These are phyloP conservation scores for Solea senegalensis DNA, from an alignment of 2,113 vertebrate genomes.

Conservation along the genomic window DNA sequence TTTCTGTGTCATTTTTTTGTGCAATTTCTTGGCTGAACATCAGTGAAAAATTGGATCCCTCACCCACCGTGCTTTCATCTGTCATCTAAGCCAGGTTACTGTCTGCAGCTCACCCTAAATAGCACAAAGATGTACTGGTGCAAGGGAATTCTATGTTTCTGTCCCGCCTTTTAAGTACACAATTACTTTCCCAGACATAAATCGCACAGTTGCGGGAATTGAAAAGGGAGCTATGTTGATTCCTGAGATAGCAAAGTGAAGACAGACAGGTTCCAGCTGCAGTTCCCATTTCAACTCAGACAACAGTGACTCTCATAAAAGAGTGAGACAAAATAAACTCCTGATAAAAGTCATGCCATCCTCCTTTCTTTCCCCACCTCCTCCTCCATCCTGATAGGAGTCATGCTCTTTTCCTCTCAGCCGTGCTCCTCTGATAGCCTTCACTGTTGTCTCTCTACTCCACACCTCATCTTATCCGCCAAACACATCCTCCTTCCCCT, in stretches of 20 bases:
- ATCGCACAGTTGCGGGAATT: not conserved
- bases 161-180: slow-evolving; percentile 30
- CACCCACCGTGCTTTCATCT: slow-evolving; percentile 42
- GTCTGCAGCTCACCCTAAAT: slow-evolving; percentile 30
- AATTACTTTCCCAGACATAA: slow-evolving; percentile 30
- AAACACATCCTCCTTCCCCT: slow-evolving; percentile 4
- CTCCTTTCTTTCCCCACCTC: slow-evolving; percentile 22
- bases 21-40: slow-evolving; percentile 45
- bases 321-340: slow-evolving; percentile 11
- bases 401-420: slow-evolving; percentile 33
- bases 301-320: slow-evolving; percentile 24
- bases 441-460: no score
- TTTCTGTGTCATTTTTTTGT: slow-evolving; percentile 36
- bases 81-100: slow-evolving; percentile 49
- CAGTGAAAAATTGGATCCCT: slow-evolving; percentile 38
- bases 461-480: no score
- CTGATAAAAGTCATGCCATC: slow-evolving; percentile 55
- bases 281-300: slow-evolving; percentile 31
- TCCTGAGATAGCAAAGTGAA: slow-evolving; percentile 29
- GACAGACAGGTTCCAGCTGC: slow-evolving; percentile 19
- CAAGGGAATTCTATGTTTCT: slow-evolving; percentile 21
- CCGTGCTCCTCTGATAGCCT: not conserved
- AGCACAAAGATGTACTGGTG: slow-evolving; percentile 30
- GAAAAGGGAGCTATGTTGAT: not conserved
- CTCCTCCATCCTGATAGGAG: slow-evolving; percentile 50